Percentiles rank a stretch among this genome's conserved stretches.
phyloP scores from a whole-genome alignment of 1,140 invertebrate species.

The Drosophila tsacasi region DNA sequence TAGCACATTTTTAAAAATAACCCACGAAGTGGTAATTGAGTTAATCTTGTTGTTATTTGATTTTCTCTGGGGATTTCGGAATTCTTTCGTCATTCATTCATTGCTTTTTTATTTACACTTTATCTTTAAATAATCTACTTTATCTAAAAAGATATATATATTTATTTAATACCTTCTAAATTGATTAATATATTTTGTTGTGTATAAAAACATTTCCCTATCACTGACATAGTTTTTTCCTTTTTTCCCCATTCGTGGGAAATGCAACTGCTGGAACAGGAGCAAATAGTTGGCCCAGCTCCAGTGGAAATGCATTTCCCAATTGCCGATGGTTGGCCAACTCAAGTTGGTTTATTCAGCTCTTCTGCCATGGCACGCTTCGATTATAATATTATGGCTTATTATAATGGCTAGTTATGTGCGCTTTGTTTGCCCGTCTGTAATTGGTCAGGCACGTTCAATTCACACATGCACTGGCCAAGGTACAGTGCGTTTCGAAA shows the following conservation, averaged over 20 bases:
- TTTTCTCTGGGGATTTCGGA: not conserved
- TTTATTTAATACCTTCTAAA: no score
- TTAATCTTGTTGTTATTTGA: not conserved
- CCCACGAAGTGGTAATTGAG: slow-evolving; percentile 7
- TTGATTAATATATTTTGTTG: not conserved
- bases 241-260: slow-evolving; percentile 8
- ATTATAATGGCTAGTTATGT: slow-evolving; percentile 38
- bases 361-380: slow-evolving; percentile 55
- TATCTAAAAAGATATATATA: no score
- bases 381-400: slow-evolving; percentile 52
- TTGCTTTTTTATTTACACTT: not conserved
- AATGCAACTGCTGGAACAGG: slow-evolving; percentile 22
- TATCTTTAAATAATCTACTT: no score
- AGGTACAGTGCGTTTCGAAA: slow-evolving; percentile 43
- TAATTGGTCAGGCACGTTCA: slow-evolving; percentile 73
- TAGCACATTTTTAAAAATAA: slow-evolving; percentile 26
- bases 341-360: slow-evolving; percentile 4
- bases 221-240: slow-evolving; percentile 1
- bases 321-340: slow-evolving; percentile 34
- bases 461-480: slow-evolving; percentile 50
- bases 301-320: slow-evolving; percentile 31
- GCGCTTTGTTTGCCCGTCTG: slow-evolving; percentile 41
- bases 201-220: slow-evolving; percentile 12
- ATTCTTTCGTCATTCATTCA: slow-evolving; percentile 2
- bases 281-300: slow-evolving; percentile 26